A percentile compares a stretch with the other conserved stretches of the same genome.
phyloP scores from a whole-genome alignment of 2,888 invertebrate genomes.

The Crocallis elinguaria region DNA sequence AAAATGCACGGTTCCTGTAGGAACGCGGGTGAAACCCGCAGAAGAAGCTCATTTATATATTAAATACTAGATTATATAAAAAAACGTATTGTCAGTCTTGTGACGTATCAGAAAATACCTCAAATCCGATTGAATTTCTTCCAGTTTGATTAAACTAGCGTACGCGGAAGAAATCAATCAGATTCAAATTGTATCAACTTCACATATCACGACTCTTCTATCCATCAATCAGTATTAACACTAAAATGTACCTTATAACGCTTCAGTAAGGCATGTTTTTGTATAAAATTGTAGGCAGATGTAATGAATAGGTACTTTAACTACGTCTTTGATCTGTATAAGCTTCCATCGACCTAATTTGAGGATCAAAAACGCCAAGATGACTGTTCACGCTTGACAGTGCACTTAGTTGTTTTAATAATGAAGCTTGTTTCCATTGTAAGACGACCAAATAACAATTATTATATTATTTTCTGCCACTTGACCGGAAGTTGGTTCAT shows the following conservation, averaged over 20 bases:
- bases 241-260: neutral
- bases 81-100: no score
- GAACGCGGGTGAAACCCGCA: no score
- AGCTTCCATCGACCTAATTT: slow-evolving; percentile 30
- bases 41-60: no score
- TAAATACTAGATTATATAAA: no score
- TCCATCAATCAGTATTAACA: neutral
- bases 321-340: slow-evolving; percentile 18
- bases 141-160: no score
- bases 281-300: slow-evolving; percentile 8
- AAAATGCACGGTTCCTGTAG: no score
- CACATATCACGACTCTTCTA: neutral
- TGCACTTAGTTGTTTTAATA: slow-evolving; percentile 29
- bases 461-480: no score
- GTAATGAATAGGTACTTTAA: slow-evolving; percentile 9
- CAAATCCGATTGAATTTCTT: slow-evolving; percentile 7
- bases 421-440: slow-evolving; percentile 12
- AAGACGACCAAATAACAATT: neutral
- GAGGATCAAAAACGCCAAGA: slow-evolving; percentile 32
- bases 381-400: slow-evolving; percentile 27
- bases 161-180: slow-evolving; percentile 21
- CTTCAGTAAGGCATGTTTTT: neutral
- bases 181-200: slow-evolving; percentile 3
- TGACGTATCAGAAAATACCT: slow-evolving; percentile 1
- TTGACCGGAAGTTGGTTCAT: neutral